Evolutionary conservation across 1,140 invertebrate species (phyloP), one percentile per base, ranked within the genome.

Genomic region (Babylonia areolata): DNA sequence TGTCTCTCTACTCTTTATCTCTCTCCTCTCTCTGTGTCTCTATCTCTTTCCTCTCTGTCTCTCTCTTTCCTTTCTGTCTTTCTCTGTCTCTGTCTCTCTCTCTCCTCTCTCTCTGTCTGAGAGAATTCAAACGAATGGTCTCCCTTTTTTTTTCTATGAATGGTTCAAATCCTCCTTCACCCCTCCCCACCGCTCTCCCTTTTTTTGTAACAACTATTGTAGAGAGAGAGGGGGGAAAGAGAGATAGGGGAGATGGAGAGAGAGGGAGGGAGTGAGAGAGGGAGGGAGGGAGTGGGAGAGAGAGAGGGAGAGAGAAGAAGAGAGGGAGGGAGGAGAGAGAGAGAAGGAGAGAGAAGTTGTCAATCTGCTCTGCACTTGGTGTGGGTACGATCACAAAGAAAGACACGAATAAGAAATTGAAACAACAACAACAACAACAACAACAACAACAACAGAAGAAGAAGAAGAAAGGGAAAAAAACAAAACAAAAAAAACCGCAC

Each of bases 51-150:
- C 58, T 40, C 35, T 42, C 31, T 31, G 23, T 35, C 28, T 85
- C 71, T 42, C 75, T 20, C 33, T 85, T 35, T 46, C 20, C 40
- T 35, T 42, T 83, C 54, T 23, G 15, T 35, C 3, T 20, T 64
- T 20, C 58, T 64, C 9, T 64, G 3, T 64, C 58, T 64, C 58
- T 64, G 9, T 64, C 71, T 77, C 64, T 78, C 51, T 69, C 77
- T 77, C 64, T 84, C 64, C 33, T 83, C 37, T 83, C 35, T 35
- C 42, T 84, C 39, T 84, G 20, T 54, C 69, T 64, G n/a, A n/a
- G n/a, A n/a, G n/a, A n/a, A n/a, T n/a, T n/a, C n/a, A n/a, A n/a
- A n/a, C n/a, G n/a, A n/a, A n/a, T n/a, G n/a, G n/a, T 46, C 64
- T 33, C 33, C 69, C 33, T 83, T 12, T 35, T 28, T 15, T 31